Base-by-base conservation (phyloP, 2,888 invertebrate genomes). In the Chrysolina haemoptera region DNA sequence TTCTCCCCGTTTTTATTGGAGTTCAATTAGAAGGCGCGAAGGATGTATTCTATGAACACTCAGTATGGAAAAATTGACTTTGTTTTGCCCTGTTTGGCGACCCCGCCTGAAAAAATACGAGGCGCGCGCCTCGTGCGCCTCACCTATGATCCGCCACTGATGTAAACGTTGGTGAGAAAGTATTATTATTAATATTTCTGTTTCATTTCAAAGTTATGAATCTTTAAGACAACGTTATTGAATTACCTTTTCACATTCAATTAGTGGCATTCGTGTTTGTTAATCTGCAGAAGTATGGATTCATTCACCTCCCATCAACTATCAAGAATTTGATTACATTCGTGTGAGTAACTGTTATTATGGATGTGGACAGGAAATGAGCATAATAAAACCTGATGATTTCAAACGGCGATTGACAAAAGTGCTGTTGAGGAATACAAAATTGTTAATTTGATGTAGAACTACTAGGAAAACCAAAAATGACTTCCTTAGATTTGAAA, bases 231-330 rank as follows among this genome's bases (percentile, higher is more conserved):
- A 3, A 46, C 14, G n/a, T 14, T 46, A 46, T 12, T 22, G 12
- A 22, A 22, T 20, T 22, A 12, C 4, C n/a, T 59, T 59, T 35
- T 59, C 59, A 59, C 59, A 59, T 27, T 14, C 3, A 0, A 6
- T 50, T 50, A 16, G 6, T 9, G 4, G 12, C 16, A 1, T 14
- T 8, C 14, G 27, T 59, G 8, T 27, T 27, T 35, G 9, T 9
- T 59, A 12, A 35, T n/a, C 9, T 9, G 5, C 14, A 14, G 14
- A 59, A 3, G 14, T 6, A 8, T 0, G 8, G 35, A 27, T 59
- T 59, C 35, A 35, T 59, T 59, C 59, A 59, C 59, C 59, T 59
- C 14, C 22, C 59, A 27, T 59, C 27, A 27, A 59, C 59, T 2
- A 22, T 59, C 1, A 22, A 59, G 14, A 12, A 59, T 27, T n/a